Evolutionary conservation across 2,888 invertebrate species (phyloP), one percentile per base, ranked within the genome.

Genomic region (Volucella inanis): DNA sequence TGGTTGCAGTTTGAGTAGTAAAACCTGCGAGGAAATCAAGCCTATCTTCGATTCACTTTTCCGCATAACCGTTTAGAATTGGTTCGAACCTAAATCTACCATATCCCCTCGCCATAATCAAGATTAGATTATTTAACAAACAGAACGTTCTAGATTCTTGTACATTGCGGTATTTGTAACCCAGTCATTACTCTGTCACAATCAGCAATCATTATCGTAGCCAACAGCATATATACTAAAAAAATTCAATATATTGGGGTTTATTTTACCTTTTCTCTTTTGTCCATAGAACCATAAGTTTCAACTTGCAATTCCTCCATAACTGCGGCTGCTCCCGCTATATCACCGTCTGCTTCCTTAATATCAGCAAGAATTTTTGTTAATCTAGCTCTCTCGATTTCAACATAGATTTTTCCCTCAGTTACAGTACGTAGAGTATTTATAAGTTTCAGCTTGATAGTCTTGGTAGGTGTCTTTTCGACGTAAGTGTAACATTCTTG

Each of bases 361-460:
- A 97, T 95, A 90, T 96, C 95, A 0, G 97, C 97, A 83, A 98
- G 92, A 88, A 96, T 97, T 89, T 98, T 97, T 0, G 99, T 99
- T 8, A 99, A 93, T 71, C 99, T 94, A 4, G 99, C 99, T 89
- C 99, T 94, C 92, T 99, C 99, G 9, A 99, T 98, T 94, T 99
- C 99, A n/a, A 99, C 99, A 91, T 99, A 99, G 87, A 99, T 99
- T 95, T 99, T 99, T 87, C 99, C 99, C 90, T 98, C 99, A 0
- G 99, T 99, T 1, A 99, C 99, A 6, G 96, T 95, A 87, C 98
- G 94, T 62, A 99, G 93, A 0, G 99, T 99, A 91, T 99, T 99
- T 90, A 99, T 99, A 0, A 99, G 94, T 90, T 98, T 98, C 57
- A 99, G 94, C 93, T 97, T 97, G 0, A 95, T 95, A 88, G 98